phyloP scores from a whole-genome alignment of 2,113 vertebrate genomes.

The Hucho hucho region DNA sequence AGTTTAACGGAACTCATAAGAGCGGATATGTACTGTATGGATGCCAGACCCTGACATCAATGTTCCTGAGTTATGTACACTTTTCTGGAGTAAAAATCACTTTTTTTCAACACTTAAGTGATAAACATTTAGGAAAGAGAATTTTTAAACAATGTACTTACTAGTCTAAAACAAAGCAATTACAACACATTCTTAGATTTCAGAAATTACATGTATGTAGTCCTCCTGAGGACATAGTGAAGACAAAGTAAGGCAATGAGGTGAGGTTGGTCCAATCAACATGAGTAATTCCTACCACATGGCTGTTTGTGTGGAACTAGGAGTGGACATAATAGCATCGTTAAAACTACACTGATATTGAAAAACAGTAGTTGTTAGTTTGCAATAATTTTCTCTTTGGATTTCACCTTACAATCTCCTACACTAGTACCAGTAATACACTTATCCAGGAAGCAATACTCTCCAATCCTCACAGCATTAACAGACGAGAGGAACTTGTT shows the following conservation, averaged over 20 bases:
- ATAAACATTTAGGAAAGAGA: too few relatives aligned
- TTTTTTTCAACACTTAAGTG: too few relatives aligned
- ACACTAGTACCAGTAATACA: slow-evolving; percentile 46
- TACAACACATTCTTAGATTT: too few relatives aligned
- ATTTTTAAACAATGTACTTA: too few relatives aligned
- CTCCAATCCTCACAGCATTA: slow-evolving; percentile 21
- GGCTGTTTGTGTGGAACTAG: not conserved
- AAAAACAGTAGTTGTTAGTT: slow-evolving; percentile 57
- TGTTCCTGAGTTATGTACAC: slow-evolving; percentile 4
- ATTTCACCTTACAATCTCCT: slow-evolving; percentile 48
- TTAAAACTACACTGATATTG: slow-evolving; percentile 12
- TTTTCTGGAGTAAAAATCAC: too few relatives aligned
- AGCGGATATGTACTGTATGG: slow-evolving; percentile 64
- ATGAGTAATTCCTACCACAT: not conserved
- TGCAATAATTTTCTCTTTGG: slow-evolving; percentile 58
- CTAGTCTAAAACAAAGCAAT: too few relatives aligned
- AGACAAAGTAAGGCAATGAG: slow-evolving; percentile 60
- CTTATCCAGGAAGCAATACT: slow-evolving; percentile 39
- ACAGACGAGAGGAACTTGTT: slow-evolving; percentile 12
- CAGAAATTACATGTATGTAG: slow-evolving; percentile 14
- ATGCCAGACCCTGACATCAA: slow-evolving; percentile 29
- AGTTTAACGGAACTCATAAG: slow-evolving; percentile 72
- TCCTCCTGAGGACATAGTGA: slow-evolving; percentile 38
- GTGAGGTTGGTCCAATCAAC: slow-evolving; percentile 40
- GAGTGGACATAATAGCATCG: not conserved